Evolutionary conservation across 1,140 invertebrate species (phyloP), one percentile per base, ranked within the genome.

Genomic region (Dendroctonus valens): DNA sequence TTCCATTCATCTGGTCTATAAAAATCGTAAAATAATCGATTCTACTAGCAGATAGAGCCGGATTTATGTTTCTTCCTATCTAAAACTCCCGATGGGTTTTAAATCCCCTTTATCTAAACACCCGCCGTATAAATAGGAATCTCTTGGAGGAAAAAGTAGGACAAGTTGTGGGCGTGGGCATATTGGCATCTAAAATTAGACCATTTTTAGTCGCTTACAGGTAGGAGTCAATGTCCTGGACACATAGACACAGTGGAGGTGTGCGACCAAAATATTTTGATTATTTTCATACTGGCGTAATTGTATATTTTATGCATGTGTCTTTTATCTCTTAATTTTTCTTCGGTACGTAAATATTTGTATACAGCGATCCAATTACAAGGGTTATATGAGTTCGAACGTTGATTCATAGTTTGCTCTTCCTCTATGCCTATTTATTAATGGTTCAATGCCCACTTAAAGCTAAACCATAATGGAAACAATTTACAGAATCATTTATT

Each of bases 121-220:
- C 58, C 59, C 26, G 26, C 39, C 46, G 38, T 61, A 61, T 61
- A 61, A 61, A 61, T 61, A 61, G 46, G 52, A 41, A 61, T 15
- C 46, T 49, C 59, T 48, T 61, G 12, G 15, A 14, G n/a, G 14
- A 15, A 41, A 63, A 63, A 52, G 60, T 63, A 54, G 60, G 60
- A 40, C 60, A 63, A 63, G 54, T 63, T 41, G 60, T 63, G 60
- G 60, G 60, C 50, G 60, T 50, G 39, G 54, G 48, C 60, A 54
- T 12, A 8, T 51, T 52, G 52, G 14, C 60, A 40, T 52, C 60
- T 63, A 63, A 63, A 44, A 54, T 63, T 63, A 63, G 51, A 14
- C 51, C 50, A 63, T 63, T 63, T 63, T 63, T 63, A 63, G 41
- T 44, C 11, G 40, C 60, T 15, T 46, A 44, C 41, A 44, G 15